Percentiles rank a stretch among this genome's conserved stretches.
These are phyloP conservation scores for Aphis craccivora DNA, from an alignment of 1,140 invertebrate genomes.

Conservation along the genomic window DNA sequence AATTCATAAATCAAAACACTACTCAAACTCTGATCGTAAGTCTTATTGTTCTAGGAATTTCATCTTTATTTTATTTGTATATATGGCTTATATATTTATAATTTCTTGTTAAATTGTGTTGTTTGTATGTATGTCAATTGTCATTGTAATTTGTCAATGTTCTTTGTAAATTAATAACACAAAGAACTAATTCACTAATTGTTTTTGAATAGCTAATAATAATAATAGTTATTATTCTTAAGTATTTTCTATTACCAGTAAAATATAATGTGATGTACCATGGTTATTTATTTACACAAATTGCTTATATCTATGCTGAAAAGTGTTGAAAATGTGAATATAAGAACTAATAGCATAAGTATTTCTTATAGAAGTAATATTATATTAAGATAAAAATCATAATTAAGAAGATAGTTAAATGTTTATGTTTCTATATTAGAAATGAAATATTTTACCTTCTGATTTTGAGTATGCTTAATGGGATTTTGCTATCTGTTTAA, in stretches of 20 bases:
- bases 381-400: not conserved
- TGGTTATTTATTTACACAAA: not conserved
- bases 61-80: not conserved
- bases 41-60: slow-evolving; percentile 28
- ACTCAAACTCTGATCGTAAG: slow-evolving; percentile 27
- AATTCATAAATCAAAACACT: slow-evolving; percentile 49
- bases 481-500: not conserved
- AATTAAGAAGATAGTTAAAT: not conserved
- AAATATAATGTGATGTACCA: not conserved
- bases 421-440: not conserved
- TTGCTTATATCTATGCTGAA: not conserved
- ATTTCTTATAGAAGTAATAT: not conserved
- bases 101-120: not conserved
- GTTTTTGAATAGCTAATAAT: not conserved
- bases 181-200: not conserved
- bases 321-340: not conserved
- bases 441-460: too few relatives aligned
- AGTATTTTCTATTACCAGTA: not conserved
- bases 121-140: not conserved
- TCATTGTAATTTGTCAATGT: not conserved
- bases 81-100: not conserved
- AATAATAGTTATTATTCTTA: not conserved
- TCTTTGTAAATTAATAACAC: not conserved
- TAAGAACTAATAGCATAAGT: not conserved
- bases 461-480: not conserved